These are phyloP conservation scores for Callyntrura guangdongensis DNA, from an alignment of 2,888 invertebrate species.

Conservation along the genomic window DNA sequence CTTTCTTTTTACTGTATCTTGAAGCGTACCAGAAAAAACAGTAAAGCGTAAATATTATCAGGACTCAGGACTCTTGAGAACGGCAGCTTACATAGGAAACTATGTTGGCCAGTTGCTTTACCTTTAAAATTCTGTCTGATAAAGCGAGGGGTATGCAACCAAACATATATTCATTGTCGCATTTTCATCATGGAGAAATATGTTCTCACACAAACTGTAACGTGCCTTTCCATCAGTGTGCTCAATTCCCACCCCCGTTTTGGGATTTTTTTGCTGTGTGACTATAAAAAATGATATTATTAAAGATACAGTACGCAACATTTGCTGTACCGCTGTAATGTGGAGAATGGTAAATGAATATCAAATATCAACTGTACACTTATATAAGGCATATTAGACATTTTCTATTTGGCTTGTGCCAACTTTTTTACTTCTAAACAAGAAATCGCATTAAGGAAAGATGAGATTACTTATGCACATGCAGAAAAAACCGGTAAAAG, in stretches of 20 bases:
- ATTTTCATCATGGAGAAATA: not conserved
- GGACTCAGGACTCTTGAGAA: not conserved
- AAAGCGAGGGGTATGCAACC: not conserved
- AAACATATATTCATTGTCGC: not conserved
- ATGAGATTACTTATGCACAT: not conserved
- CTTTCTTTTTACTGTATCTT: constrained; percentile 12
- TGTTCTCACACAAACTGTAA: not conserved
- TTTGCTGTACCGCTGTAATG: not conserved
- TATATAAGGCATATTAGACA: not conserved
- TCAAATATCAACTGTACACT: not conserved
- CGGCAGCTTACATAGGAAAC: constrained; percentile 18
- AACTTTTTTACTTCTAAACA: constrained; percentile 8
- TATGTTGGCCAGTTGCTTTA: constrained; percentile 6
- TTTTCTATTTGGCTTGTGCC: not conserved
- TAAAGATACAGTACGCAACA: too few relatives aligned
- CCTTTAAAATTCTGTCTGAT: constrained; percentile 7
- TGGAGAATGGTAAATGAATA: not conserved
- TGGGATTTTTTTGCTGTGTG: not conserved
- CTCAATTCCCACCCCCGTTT: not conserved
- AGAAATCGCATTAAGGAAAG: not conserved
- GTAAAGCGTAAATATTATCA: constrained; percentile 20
- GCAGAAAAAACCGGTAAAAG: not conserved
- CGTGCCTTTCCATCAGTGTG: too few relatives aligned
- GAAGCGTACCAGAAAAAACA: constrained; percentile 3
- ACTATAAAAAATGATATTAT: too few relatives aligned